phyloP scores from a whole-genome alignment of 2,888 invertebrate genomes.

The Microctonus brassicae region DNA sequence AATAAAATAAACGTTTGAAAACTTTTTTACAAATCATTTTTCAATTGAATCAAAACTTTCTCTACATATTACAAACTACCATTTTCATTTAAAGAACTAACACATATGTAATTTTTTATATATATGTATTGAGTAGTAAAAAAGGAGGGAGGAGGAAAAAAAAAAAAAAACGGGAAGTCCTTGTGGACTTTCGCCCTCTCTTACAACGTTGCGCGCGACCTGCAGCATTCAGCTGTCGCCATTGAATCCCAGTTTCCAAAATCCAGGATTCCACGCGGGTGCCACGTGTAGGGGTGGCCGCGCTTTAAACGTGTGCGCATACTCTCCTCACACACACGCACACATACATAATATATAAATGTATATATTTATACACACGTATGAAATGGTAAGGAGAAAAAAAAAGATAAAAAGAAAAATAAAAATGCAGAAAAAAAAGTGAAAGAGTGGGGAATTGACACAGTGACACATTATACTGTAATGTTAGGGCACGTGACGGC shows the following conservation, averaged over 20 bases:
- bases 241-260: slow-evolving; percentile 65
- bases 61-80: no score
- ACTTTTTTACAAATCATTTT: no score
- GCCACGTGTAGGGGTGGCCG: slow-evolving; percentile 37
- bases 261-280: slow-evolving; percentile 60
- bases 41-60: no score
- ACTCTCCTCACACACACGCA: not conserved
- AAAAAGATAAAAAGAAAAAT: not conserved
- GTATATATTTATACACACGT: not conserved
- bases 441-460: slow-evolving; percentile 56
- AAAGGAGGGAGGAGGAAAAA: no score
- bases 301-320: slow-evolving; percentile 27
- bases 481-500: slow-evolving; percentile 67
- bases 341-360: not conserved
- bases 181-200: not conserved
- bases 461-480: slow-evolving; percentile 68
- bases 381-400: not conserved
- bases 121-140: no score
- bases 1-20: no score
- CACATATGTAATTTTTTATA: no score
- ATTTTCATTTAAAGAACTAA: no score
- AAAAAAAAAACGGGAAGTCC: no score
- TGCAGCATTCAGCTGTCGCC: slow-evolving; percentile 65
- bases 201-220: slow-evolving; percentile 46
- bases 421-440: slow-evolving; percentile 29